These are phyloP conservation scores for Trinorchestia longiramus DNA, from an alignment of 1,140 invertebrate genomes.

Conservation along the genomic window DNA sequence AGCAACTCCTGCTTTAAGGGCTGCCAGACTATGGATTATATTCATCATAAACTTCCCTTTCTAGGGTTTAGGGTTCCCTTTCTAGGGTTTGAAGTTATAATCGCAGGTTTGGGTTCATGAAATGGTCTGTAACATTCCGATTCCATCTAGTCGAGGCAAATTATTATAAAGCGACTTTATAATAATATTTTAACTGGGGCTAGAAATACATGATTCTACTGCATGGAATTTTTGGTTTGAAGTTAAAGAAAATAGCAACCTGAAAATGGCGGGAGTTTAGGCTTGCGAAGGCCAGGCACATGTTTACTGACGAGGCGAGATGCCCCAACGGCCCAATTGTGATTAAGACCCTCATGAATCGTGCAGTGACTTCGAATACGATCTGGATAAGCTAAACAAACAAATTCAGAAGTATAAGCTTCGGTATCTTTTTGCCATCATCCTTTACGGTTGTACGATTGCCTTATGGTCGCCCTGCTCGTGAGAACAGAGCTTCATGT, in stretches of 20 bases:
- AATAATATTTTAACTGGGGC: neutral
- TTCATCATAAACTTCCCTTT: neutral
- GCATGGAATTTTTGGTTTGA: neutral
- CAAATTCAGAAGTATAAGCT: neutral
- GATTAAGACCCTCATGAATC: neutral
- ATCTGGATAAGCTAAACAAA: neutral
- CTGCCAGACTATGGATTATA: neutral
- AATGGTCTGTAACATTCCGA: neutral
- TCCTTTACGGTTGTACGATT: too few species aligned
- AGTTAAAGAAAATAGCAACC: neutral
- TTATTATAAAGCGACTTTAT: neutral
- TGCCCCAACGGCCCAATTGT: neutral
- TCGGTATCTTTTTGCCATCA: too few species aligned
- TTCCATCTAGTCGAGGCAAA: neutral
- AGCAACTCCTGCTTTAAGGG: neutral
- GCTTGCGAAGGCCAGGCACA: too few species aligned
- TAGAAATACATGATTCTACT: neutral
- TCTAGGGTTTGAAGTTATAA: too few species aligned
- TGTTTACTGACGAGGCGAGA: too few species aligned
- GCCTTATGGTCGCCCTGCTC: too few species aligned
- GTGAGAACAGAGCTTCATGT: too few species aligned
- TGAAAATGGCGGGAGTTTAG: neutral
- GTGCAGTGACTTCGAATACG: neutral
- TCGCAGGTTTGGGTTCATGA: neutral
- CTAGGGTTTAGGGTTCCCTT: neutral